These are phyloP conservation scores for Lepidocyrtoides sp. DNA, from an alignment of 2,888 invertebrate genomes.

Conservation along the genomic window DNA sequence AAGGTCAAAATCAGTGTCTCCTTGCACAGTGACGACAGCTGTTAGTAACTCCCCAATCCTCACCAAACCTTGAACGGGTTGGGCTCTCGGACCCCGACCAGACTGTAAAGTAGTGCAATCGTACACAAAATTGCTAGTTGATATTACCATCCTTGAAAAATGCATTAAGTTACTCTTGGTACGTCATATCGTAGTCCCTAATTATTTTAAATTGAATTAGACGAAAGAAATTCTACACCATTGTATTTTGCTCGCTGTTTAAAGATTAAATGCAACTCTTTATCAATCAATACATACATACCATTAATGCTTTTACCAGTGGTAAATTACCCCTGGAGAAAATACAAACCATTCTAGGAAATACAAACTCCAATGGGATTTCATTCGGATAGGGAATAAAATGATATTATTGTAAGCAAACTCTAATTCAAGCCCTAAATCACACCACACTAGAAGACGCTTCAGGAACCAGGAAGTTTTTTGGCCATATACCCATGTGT, in stretches of 20 bases:
- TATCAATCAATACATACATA: no score
- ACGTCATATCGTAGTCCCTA: not conserved
- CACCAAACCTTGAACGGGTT: conserved; percentile 92
- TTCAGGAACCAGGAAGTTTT: no score
- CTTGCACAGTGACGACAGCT: conserved; percentile 92
- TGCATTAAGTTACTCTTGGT: not conserved
- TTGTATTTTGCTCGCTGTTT: not conserved
- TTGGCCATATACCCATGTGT: no score
- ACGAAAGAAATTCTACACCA: not conserved
- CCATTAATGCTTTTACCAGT: not conserved
- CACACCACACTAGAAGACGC: no score
- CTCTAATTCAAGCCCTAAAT: no score
- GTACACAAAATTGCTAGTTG: not conserved
- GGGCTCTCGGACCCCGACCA: conserved; percentile 93
- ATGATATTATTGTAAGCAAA: no score
- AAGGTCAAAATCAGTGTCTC: conserved; percentile 93
- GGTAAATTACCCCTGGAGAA: not conserved
- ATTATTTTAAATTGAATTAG: not conserved
- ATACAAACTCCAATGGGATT: no score
- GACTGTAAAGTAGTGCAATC: conserved; percentile 86
- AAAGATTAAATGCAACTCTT: no score
- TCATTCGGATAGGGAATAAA: no score
- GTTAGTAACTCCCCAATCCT: conserved; percentile 95
- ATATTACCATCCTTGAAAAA: not conserved
- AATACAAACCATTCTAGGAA: no score